Conservation (phyloP, 2,113 vertebrate genomes). For the Apodemus sylvaticus region DNA sequence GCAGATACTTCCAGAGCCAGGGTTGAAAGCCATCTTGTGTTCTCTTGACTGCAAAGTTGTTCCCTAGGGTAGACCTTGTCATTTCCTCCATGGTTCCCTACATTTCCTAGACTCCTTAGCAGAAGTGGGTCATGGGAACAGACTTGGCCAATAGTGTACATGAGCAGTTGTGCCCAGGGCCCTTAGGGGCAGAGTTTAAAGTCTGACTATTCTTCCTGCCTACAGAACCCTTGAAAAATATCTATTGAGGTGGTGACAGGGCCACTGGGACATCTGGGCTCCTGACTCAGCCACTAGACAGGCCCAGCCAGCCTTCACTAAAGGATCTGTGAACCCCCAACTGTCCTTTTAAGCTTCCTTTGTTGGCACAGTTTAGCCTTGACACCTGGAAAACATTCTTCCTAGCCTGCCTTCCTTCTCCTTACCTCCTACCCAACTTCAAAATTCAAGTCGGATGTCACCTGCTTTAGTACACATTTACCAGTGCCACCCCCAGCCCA, state of each 20-base stretch:
- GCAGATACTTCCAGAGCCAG: neutral
- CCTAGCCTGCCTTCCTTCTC: neutral
- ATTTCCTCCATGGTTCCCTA: neutral
- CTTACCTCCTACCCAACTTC: neutral
- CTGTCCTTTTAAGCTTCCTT: neutral
- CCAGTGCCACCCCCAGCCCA: neutral
- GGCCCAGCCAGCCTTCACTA: neutral
- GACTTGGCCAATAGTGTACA: neutral
- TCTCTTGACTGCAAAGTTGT: neutral
- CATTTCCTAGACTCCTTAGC: neutral
- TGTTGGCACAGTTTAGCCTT: neutral
- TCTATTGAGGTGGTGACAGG: rapidly evolving
- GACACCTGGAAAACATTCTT: too few relatives aligned
- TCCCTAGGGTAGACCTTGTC: neutral
- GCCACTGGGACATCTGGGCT: neutral
- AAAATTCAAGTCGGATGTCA: neutral
- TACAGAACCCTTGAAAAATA: neutral
- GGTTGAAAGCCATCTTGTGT: neutral
- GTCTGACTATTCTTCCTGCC: neutral
- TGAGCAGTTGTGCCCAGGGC: neutral
- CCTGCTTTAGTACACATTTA: neutral
- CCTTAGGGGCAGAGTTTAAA: neutral
- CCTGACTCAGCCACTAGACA: neutral
- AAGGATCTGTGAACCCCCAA: neutral
- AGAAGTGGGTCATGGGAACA: neutral